Base-by-base conservation (phyloP, 2,888 invertebrate genomes). In the Eubasilissa splendida region DNA sequence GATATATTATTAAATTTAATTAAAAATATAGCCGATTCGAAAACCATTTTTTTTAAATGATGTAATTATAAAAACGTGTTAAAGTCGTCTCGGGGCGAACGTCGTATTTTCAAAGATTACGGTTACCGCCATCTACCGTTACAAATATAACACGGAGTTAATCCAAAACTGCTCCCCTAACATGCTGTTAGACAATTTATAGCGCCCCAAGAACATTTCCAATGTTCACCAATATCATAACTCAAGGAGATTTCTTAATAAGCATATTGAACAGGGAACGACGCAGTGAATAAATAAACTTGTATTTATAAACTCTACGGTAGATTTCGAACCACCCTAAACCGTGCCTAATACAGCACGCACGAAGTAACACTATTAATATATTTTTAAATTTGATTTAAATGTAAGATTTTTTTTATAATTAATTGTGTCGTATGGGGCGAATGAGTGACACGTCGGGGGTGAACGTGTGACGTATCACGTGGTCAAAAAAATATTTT, bases 231-330 rank as follows among this genome's bases (percentile, higher is more conserved):
- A 10, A 65, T 65, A 56, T 53, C 50, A 75, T 79, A 79, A 79
- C 54, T 79, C 58, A 75, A 58, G 52, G n/a, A 58, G 65, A 74
- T 79, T 74, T 75, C 74, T 79, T 74, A 79, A 79, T 79, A 79
- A 79, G 53, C 65, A 50, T 66, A 76, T 60, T 33, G 50, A 59
- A 59, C 54, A 53, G 33, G 50, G 42, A 68, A 68, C 50, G 3
- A 22, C 11, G n/a, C 22, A 33, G 50, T 68, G 42, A 68, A 33
- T n/a, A 12, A 22, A 42, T n/a, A 68, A 22, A 42, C n/a, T 42
- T 42, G n/a, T 42, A 42, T 42, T 8, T 33, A 42, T 42, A 42
- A 42, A 42, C 42, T 42, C 42, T 7, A 42, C 42, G 42, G 42
- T 42, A n/a, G 1, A 68, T 68, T 58, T 58, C n/a, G n/a, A 58